These are phyloP conservation scores for Anastrepha ludens DNA, from an alignment of 1,140 invertebrate species.

Conservation along the genomic window DNA sequence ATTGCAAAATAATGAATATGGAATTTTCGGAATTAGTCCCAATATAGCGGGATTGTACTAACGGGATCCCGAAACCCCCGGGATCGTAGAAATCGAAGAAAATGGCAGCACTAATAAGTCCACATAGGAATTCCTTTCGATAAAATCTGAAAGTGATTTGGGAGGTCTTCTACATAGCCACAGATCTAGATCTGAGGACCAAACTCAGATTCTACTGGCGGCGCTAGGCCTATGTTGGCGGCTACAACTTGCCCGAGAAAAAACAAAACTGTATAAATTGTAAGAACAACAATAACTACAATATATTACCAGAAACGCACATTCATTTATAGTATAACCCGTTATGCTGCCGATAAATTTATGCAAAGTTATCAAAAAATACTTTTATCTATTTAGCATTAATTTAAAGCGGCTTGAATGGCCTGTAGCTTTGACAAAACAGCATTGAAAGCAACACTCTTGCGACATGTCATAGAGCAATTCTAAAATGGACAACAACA, in stretches of 20 bases:
- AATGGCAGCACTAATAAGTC: too few species aligned
- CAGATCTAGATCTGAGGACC: too few species aligned
- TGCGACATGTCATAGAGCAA: neutral
- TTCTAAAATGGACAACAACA: neutral
- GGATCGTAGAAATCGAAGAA: too few species aligned
- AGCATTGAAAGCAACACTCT: neutral
- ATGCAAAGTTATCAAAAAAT: slow-evolving; percentile 58
- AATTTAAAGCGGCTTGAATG: slow-evolving; percentile 57
- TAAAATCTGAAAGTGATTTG: too few species aligned
- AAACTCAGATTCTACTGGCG: too few species aligned
- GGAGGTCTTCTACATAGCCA: too few species aligned
- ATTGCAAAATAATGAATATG: too few species aligned
- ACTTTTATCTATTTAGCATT: slow-evolving; percentile 57
- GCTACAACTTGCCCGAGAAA: slow-evolving; percentile 2
- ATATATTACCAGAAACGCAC: neutral
- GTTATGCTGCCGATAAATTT: slow-evolving; percentile 45
- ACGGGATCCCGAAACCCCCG: too few species aligned
- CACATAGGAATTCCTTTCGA: too few species aligned
- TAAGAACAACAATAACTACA: neutral
- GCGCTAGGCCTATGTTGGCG: neutral
- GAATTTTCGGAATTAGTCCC: too few species aligned
- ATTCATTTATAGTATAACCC: neutral
- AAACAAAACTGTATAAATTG: neutral
- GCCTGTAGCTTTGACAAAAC: slow-evolving; percentile 30
- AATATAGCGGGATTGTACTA: too few species aligned